These are phyloP conservation scores for Magallana gigas DNA, from an alignment of 1,140 invertebrate species.

Conservation along the genomic window DNA sequence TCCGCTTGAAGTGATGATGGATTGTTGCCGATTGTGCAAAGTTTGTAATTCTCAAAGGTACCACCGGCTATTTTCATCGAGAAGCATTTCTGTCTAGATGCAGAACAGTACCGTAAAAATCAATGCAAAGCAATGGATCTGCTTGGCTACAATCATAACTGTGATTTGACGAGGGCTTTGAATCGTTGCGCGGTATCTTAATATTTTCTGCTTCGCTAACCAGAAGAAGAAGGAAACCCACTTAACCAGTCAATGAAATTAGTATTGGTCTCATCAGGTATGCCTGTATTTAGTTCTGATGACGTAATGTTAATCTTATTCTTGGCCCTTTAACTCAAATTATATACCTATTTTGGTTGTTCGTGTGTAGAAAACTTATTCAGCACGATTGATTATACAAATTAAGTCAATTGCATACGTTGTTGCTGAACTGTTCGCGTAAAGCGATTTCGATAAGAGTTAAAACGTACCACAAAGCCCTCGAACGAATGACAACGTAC, in stretches of 20 bases:
- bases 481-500: no score
- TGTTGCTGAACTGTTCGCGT: no score
- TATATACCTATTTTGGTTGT: no score
- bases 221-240: neutral
- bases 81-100: neutral
- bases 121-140: slow-evolving; percentile 9
- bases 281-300: neutral
- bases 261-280: slow-evolving; percentile 1
- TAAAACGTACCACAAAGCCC: no score
- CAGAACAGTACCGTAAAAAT: neutral
- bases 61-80: neutral
- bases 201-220: neutral
- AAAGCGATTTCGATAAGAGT: no score
- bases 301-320: no score
- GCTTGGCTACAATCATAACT: slow-evolving; percentile 6
- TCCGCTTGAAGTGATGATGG: slow-evolving; percentile 10
- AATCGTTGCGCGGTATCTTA: neutral
- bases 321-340: no score
- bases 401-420: no score
- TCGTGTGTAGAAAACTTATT: no score
- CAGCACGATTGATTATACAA: no score
- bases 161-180: slow-evolving; percentile 5
- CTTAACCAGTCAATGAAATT: slow-evolving; percentile 5
- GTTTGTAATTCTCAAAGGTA: slow-evolving; percentile 15
- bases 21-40: slow-evolving; percentile 3